These are phyloP conservation scores for Shargacucullia verbasci DNA, from an alignment of 2,888 invertebrate species.

Conservation along the genomic window DNA sequence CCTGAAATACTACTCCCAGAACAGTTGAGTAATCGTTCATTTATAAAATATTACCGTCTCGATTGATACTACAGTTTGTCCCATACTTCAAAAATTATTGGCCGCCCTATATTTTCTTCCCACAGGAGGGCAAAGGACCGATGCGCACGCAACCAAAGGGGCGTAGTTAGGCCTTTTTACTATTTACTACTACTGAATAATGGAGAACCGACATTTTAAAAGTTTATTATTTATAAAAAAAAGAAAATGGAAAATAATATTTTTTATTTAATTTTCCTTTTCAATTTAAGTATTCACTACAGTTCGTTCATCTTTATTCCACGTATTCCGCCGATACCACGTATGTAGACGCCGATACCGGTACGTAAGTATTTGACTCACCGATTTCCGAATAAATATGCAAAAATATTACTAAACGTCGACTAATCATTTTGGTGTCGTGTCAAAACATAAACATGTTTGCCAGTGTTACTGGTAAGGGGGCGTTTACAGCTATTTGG, in stretches of 20 bases:
- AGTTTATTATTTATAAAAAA: too few species aligned
- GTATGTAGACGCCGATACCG: slow-evolving; percentile 53
- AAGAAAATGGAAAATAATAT: too few species aligned
- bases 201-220: too few species aligned
- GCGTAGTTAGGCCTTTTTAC: too few species aligned
- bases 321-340: slow-evolving; percentile 48
- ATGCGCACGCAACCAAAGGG: too few species aligned
- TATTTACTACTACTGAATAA: too few species aligned
- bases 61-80: not conserved
- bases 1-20: too few species aligned
- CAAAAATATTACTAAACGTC: slow-evolving; percentile 45
- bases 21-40: slow-evolving; percentile 15
- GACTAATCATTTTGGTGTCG: slow-evolving; percentile 41
- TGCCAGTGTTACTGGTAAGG: slow-evolving; percentile 26
- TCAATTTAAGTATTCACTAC: not conserved
- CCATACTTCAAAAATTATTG: not conserved
- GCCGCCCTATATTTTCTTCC: not conserved
- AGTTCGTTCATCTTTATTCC: slow-evolving; percentile 57
- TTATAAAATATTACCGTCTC: slow-evolving; percentile 11
- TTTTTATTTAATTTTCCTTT: too few species aligned
- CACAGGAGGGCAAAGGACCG: too few species aligned
- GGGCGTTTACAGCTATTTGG: not conserved
- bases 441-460: slow-evolving; percentile 47
- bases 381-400: slow-evolving; percentile 55
- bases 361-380: slow-evolving; percentile 61